A percentile compares a stretch with the other conserved stretches of the same genome.
phyloP scores from a whole-genome alignment of 64 coral and sea anemone species.

The Catalaphyllia jardinei region DNA sequence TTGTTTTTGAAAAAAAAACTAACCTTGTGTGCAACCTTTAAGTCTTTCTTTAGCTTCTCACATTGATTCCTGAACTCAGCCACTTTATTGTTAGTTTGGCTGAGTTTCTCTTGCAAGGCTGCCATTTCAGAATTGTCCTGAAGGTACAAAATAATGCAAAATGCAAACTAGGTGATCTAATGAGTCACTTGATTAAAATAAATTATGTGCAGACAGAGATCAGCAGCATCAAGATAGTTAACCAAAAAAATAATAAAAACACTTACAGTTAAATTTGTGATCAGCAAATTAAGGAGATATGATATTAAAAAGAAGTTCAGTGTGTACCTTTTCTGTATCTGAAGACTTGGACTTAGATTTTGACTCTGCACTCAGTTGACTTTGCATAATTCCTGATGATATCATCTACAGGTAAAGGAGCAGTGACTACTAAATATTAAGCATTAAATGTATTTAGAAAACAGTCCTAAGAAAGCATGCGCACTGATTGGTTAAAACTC shows the following conservation, averaged over 20 bases:
- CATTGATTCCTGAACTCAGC: conserved; percentile 92
- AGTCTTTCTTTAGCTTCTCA: conserved; percentile 90
- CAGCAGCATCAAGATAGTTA: too few relatives aligned
- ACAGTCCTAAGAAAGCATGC: too few relatives aligned
- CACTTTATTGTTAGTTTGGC: conserved; percentile 76
- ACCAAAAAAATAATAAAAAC: too few relatives aligned
- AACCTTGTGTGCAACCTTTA: conserved; percentile 88
- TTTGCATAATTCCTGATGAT: neutral
- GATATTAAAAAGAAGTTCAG: too few relatives aligned
- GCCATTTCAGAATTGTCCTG: conserved; percentile 21
- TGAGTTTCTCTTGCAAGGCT: conserved; percentile 85
- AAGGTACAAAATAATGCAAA: neutral
- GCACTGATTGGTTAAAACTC: too few relatives aligned
- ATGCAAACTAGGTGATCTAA: neutral
- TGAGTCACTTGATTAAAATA: neutral
- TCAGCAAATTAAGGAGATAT: too few relatives aligned
- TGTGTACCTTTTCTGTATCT: neutral
- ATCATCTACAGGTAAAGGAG: neutral
- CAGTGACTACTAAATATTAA: neutral
- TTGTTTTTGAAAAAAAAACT: neutral
- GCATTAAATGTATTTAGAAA: too few relatives aligned
- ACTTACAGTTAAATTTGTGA: too few relatives aligned
- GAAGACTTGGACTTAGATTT: neutral
- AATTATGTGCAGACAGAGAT: too few relatives aligned
- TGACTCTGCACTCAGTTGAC: neutral